These are phyloP conservation scores for Apaloderma vittatum DNA, from an alignment of 2,113 vertebrate genomes.

Conservation along the genomic window DNA sequence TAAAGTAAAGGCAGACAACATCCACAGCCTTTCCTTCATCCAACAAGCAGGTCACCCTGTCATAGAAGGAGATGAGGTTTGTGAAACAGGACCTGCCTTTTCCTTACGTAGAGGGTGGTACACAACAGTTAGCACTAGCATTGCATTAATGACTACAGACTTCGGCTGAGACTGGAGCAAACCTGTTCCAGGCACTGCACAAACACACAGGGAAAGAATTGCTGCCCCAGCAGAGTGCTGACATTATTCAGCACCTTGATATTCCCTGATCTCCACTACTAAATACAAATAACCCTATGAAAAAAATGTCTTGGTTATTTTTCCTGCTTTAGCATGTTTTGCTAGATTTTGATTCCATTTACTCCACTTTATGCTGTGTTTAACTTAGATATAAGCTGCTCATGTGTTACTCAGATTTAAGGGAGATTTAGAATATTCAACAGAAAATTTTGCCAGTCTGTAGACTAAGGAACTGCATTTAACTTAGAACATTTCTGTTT, in stretches of 20 bases:
- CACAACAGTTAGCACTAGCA: not conserved
- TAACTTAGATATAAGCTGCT: not conserved
- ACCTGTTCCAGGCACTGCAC: not conserved
- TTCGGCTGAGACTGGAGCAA: not conserved
- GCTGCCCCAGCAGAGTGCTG: rapidly evolving
- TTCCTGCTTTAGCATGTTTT: not conserved
- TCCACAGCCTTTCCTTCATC: too few species aligned
- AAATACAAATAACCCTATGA: not conserved
- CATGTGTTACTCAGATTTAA: not conserved
- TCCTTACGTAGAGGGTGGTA: not conserved
- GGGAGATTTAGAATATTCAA: not conserved
- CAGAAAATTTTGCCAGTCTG: not conserved
- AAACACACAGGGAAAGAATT: not conserved
- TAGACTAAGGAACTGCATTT: not conserved
- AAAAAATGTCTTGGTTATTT: not conserved
- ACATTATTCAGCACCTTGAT: not conserved
- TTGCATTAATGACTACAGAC: not conserved
- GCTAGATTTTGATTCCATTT: not conserved
- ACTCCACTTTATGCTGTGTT: not conserved
- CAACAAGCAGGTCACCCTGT: too few species aligned
- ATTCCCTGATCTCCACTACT: not conserved
- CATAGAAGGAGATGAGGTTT: too few species aligned
- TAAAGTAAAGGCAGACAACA: too few species aligned
- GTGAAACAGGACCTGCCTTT: too few species aligned
- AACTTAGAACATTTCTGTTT: not conserved